Conservation (phyloP, 2,888 invertebrate genomes). For the Agrilus mali region DNA sequence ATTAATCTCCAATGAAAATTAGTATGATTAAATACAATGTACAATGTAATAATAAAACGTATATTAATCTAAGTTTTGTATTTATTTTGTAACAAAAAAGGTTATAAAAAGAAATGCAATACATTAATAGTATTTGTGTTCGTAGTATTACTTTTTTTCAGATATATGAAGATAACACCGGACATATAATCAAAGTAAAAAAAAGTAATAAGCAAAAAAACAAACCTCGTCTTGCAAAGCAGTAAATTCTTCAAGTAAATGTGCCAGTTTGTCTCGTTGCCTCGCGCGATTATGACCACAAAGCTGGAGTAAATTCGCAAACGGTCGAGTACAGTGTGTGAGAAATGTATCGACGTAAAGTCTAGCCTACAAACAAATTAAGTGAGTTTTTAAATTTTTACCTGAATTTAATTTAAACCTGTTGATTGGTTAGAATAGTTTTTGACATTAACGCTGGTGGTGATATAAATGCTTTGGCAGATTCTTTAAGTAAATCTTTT, state of each 20-base stretch:
- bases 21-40: too few relatives aligned
- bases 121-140: too few relatives aligned
- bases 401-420: constrained; percentile 31
- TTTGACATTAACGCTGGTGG: constrained; percentile 78
- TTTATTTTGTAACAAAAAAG: too few relatives aligned
- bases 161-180: too few relatives aligned
- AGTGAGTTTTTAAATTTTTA: not conserved
- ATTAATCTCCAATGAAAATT: too few relatives aligned
- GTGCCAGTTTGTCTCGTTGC: constrained; percentile 85
- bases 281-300: constrained; percentile 93
- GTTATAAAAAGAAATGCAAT: too few relatives aligned
- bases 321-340: constrained; percentile 72
- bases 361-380: constrained; percentile 47
- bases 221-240: constrained; percentile 80
- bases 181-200: too few relatives aligned
- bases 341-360: constrained; percentile 84
- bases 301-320: constrained; percentile 73
- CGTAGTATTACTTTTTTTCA: too few relatives aligned
- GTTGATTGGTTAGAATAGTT: constrained; percentile 51
- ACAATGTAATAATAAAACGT: too few relatives aligned
- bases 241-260: constrained; percentile 82
- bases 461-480: constrained; percentile 75
- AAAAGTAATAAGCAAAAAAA: not conserved
- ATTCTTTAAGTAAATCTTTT: constrained; percentile 69
- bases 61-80: too few relatives aligned